These are phyloP conservation scores for Coleophora deauratella DNA, from an alignment of 2,888 invertebrate species.

Conservation along the genomic window DNA sequence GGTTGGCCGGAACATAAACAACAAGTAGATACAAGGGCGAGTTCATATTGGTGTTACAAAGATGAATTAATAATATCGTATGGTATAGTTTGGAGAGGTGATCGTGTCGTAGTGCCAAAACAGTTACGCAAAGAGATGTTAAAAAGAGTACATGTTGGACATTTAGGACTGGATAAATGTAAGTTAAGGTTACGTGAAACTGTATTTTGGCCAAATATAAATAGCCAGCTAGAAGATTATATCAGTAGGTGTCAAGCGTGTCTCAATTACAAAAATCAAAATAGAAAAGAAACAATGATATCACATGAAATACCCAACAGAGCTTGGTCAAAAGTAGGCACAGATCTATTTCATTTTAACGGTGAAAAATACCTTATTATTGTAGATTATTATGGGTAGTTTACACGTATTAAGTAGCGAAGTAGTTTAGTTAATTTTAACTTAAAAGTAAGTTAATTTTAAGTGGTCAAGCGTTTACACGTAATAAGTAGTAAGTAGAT, in stretches of 20 bases:
- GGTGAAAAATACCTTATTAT: constrained; percentile 8
- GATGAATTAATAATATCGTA: neutral
- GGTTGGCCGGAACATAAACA: neutral
- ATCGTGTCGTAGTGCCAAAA: neutral
- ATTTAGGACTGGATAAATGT: neutral
- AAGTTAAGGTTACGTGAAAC: constrained; percentile 7
- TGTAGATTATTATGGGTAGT: too few relatives aligned
- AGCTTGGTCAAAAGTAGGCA: constrained; percentile 7
- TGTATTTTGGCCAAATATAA: constrained; percentile 17
- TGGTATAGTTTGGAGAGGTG: neutral
- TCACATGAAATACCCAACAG: too few relatives aligned
- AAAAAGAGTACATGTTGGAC: neutral
- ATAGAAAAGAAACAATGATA: neutral
- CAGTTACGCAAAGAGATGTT: neutral
- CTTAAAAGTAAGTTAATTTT: too few relatives aligned
- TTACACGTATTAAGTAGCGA: too few relatives aligned
- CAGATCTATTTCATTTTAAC: constrained; percentile 9
- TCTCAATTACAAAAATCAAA: constrained; percentile 10
- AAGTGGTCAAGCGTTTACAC: too few relatives aligned
- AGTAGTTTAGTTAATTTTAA: too few relatives aligned
- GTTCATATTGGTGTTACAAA: neutral
- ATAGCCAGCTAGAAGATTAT: constrained; percentile 9
- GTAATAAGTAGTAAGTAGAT: too few relatives aligned
- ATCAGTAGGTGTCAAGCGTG: constrained; percentile 12
- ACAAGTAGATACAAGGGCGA: neutral